These are phyloP conservation scores for Zeugodacus cucurbitae DNA, from an alignment of 1,140 invertebrate species.

Conservation along the genomic window DNA sequence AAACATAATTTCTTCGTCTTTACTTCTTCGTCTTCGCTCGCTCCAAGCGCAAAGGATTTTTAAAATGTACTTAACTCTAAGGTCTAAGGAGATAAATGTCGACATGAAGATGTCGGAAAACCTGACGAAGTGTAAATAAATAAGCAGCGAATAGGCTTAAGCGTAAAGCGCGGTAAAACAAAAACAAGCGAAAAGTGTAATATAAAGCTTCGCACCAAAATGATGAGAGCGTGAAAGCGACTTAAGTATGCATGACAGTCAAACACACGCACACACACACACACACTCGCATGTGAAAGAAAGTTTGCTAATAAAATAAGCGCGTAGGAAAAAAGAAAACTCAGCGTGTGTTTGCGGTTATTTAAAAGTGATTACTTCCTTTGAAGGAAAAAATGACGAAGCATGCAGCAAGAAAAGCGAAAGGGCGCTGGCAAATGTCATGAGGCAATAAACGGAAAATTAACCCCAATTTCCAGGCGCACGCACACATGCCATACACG, in stretches of 20 bases:
- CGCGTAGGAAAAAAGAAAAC: not conserved
- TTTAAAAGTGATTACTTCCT: slow-evolving; percentile 32
- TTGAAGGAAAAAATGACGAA: not conserved
- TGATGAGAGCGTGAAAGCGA: not conserved
- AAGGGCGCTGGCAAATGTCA: not conserved
- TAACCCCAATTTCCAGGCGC: slow-evolving; percentile 31
- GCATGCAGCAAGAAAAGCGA: not conserved
- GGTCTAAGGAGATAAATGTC: slow-evolving; percentile 17
- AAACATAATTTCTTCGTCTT: not conserved
- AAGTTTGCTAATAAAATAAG: not conserved
- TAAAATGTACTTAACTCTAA: not conserved
- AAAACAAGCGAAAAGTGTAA: not conserved
- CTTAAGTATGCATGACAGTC: slow-evolving; percentile 1
- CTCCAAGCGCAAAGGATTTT: not conserved
- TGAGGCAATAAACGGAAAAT: slow-evolving; percentile 14
- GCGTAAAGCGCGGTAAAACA: slow-evolving; percentile 27
- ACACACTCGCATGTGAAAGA: not conserved
- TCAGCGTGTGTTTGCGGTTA: slow-evolving; percentile 17
- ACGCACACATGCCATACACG: not conserved
- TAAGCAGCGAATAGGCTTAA: slow-evolving; percentile 24
- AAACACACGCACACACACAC: not conserved
- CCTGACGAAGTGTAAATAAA: slow-evolving; percentile 27
- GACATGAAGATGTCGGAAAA: slow-evolving; percentile 21
- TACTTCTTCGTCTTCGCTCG: not conserved
- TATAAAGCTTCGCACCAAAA: slow-evolving; percentile 17